Percentiles rank a stretch among this genome's conserved stretches.
phyloP scores from a whole-genome alignment of 2,888 invertebrate genomes.

The Aricia artaxerxes region DNA sequence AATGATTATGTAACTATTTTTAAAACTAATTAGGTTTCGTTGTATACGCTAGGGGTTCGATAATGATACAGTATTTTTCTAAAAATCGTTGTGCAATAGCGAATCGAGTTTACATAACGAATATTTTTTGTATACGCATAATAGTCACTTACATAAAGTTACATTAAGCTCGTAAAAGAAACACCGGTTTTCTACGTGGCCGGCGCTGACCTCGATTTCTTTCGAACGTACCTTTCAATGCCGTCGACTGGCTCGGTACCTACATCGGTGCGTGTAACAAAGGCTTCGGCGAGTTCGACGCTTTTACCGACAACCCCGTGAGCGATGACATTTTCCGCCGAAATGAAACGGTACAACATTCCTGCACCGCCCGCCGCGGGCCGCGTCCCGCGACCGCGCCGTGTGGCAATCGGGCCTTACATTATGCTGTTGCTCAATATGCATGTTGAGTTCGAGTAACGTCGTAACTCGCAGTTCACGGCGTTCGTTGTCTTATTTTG shows the following conservation, averaged over 20 bases:
- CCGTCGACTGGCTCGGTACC: conserved; percentile 53
- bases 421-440: conserved; percentile 70
- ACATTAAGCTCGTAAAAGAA: conserved; percentile 52
- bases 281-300: background rate
- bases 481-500: background rate
- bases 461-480: conserved; percentile 33
- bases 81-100: background rate
- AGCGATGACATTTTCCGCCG: conserved; percentile 51
- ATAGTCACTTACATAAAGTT: conserved; percentile 45
- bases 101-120: conserved; percentile 26
- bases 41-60: background rate
- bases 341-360: conserved; percentile 68
- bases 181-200: conserved; percentile 68
- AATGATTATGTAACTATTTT: conserved; percentile 19
- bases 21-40: background rate
- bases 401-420: conserved; percentile 72
- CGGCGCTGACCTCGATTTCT: conserved; percentile 79
- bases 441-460: conserved; percentile 48
- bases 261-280: conserved; percentile 28
- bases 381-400: background rate
- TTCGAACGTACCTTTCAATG: conserved; percentile 78
- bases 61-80: background rate
- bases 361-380: conserved; percentile 49
- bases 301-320: background rate
- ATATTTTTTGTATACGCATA: conserved; percentile 21